Percentiles rank a stretch among this genome's conserved stretches.
Evolutionary conservation across 1,140 invertebrate species (phyloP).

Genomic region (Pteromalus puparum): DNA sequence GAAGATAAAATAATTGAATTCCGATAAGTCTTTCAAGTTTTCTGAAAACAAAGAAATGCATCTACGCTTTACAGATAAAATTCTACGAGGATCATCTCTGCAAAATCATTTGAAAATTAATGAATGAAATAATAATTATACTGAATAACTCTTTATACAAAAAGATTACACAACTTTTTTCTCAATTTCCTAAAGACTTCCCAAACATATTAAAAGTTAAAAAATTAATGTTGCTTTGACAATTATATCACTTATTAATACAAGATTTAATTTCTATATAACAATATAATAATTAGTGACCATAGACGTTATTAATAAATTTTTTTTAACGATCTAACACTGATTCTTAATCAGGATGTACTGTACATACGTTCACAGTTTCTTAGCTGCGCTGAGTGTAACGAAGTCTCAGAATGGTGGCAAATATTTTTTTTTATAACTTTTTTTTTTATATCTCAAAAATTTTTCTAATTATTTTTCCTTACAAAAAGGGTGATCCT

Average conservation of each 20-base stretch:
- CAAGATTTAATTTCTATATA: slow-evolving; percentile 62
- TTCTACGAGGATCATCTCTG: slow-evolving; percentile 39
- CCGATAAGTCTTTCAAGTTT: neutral
- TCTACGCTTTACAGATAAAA: slow-evolving; percentile 42
- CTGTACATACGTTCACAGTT: slow-evolving; percentile 69
- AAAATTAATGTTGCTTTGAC: slow-evolving; percentile 54
- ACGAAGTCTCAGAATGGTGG: slow-evolving; percentile 52
- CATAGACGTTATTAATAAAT: slow-evolving; percentile 61
- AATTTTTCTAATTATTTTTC: slow-evolving; percentile 51
- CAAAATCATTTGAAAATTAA: slow-evolving; percentile 14
- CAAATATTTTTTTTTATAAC: slow-evolving; percentile 46
- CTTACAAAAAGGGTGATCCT: slow-evolving; percentile 30
- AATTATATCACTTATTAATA: slow-evolving; percentile 60
- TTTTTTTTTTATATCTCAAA: slow-evolving; percentile 49
- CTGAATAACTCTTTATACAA: slow-evolving; percentile 32
- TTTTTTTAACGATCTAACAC: slow-evolving; percentile 69
- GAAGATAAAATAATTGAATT: slow-evolving; percentile 11
- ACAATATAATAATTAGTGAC: slow-evolving; percentile 61
- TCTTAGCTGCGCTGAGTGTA: slow-evolving; percentile 41
- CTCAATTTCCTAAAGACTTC: slow-evolving; percentile 33
- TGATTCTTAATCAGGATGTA: slow-evolving; percentile 69
- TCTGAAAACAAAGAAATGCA: slow-evolving; percentile 34
- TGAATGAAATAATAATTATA: slow-evolving; percentile 10
- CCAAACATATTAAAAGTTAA: slow-evolving; percentile 41
- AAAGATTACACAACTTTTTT: slow-evolving; percentile 29